Base-by-base conservation (phyloP, 1,140 invertebrate species). In the Bombus waltoni region DNA sequence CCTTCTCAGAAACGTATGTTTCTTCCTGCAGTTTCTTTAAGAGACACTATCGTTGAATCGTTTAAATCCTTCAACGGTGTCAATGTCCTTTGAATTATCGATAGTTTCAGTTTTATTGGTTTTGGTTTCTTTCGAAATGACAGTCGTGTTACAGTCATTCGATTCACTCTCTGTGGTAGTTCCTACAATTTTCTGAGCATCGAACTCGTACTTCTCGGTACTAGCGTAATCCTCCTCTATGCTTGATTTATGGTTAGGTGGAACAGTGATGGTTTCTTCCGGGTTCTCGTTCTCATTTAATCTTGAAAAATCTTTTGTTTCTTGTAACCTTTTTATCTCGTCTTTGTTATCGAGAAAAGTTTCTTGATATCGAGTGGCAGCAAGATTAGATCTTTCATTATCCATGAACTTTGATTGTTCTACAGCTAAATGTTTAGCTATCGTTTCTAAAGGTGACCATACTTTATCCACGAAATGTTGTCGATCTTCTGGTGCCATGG, bases 381-480 rank as follows among this genome's bases (percentile, higher is more conserved):
- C 73, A 22, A 70, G 53, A n/a, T 83, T 42, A 2, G 9, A 8
- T 15, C 44, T n/a, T 35, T 80, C 57, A 35, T 82, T 59, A 28
- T 92, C 83, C 32, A 84, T 78, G 15, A 78, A 77, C 62, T 92
- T 93, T 0, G 91, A 87, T 11, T 91, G 85, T 47, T 94, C 91
- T 25, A 93, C 88, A 0, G 88, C 81, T 25, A 94, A 47, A n/a
- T 94, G 92, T 72, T 95, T 94, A 0, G 93, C 85, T 18, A 95
- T 92, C 28, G 87, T 88, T 22, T 94, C 90, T 6, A 95, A 92
- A 1, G 94, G 94, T 6, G 92, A 83, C 71, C 92, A 89, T 13
- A 92, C 87, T 62, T 93, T 92, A 22, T 93, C 75, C 15, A 90
- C 83, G 59, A 91, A 89, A 25, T 92, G 72, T 15, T 92, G 82